Evolutionary conservation across 2,797 vertebrate species (phyloP), one percentile per base, ranked within the genome.

Genomic region (Lateolabrax maculatus): DNA sequence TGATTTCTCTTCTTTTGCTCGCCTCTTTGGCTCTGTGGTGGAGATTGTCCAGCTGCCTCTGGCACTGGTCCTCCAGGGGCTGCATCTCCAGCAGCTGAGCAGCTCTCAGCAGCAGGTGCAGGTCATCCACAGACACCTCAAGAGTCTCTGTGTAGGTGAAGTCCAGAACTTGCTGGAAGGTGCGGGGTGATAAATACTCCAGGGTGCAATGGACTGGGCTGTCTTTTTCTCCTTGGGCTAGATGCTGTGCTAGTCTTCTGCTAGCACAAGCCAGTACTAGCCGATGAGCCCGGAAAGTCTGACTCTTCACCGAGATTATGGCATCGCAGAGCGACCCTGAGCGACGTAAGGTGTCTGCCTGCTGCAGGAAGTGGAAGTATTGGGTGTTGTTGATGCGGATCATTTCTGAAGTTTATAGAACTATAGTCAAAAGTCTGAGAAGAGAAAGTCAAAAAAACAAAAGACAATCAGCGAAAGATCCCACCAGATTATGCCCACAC

Each of bases 241-340:
- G 80, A 75, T 87, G 93, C 41, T 86, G 88, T 6, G 92, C 95
- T 60, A 97, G 91, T 49, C 82, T 88, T 65, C 90, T 94, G 90
- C 96, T 97, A 2, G 93, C 94, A 55, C 95, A 95, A 37, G 96
- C 96, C 39, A 97, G 83, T 7, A 97, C 95, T 12, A 97, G 79
- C 16, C 96, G 96, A 79, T 97, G 96, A 12, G 95, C 96, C 39
- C 86, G 89, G 86, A 97, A 97, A 3, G 90, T 94, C 25, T 94
- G 93, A 51, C 86, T 93, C 25, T 94, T 94, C 4, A 95, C 95
- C 0, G 83, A 94, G 81, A 97, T 95, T 64, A 95, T 73, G 8
- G 94, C 92, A 21, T 97, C 96, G 43, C 96, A 97, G 7, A 97
- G 84, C 1, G 87, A 89, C 18, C 95, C 95, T 0, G 94, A 87